Conservation (phyloP, 2,113 vertebrate genomes). For the Miniopterus natalensis region DNA sequence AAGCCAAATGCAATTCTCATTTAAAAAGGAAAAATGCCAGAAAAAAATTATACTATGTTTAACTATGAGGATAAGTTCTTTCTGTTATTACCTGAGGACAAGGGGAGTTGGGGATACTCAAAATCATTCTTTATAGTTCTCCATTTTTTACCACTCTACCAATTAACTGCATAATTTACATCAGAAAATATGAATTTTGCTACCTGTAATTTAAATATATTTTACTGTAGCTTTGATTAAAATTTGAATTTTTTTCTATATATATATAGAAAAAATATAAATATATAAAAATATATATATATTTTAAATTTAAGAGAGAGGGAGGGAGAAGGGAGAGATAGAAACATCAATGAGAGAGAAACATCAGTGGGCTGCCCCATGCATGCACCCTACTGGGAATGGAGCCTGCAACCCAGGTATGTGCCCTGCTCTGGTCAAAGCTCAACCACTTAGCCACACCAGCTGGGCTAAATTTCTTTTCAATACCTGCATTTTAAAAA, state of each 20-base stretch:
- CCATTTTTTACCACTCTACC: neutral
- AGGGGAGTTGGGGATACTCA: neutral
- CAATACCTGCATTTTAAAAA: neutral
- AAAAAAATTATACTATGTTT: neutral
- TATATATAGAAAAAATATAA: no score
- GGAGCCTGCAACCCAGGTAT: no score
- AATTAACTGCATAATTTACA: conserved; percentile 19
- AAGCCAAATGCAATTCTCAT: neutral
- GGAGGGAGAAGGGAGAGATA: no score
- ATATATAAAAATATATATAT: no score
- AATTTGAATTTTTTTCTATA: neutral
- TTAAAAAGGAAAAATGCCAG: neutral
- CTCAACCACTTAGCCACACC: no score
- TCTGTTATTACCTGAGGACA: neutral
- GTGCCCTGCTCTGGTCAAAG: no score
- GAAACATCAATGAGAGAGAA: no score
- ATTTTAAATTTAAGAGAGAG: no score
- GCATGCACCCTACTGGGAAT: no score
- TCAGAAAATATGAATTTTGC: neutral
- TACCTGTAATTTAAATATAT: neutral
- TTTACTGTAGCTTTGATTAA: neutral
- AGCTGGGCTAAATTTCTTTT: neutral
- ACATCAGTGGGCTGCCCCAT: no score
- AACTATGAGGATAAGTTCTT: neutral
- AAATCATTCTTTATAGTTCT: conserved; percentile 23